These are phyloP conservation scores for Calameuta idolon DNA, from an alignment of 2,888 invertebrate species.

Conservation along the genomic window DNA sequence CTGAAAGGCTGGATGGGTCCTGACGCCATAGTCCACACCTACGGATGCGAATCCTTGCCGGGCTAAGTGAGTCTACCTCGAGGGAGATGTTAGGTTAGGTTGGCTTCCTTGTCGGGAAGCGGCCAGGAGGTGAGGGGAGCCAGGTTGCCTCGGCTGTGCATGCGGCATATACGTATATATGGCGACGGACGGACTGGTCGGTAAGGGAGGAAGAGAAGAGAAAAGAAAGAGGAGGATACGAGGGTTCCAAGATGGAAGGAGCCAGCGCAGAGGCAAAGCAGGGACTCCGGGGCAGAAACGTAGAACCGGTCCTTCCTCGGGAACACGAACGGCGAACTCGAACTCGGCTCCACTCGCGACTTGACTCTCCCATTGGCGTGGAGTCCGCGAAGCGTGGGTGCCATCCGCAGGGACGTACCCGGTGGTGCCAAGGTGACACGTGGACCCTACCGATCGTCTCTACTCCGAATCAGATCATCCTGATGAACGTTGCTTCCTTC, in stretches of 20 bases:
- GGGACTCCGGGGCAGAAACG: background rate
- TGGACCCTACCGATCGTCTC: background rate
- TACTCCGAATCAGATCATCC: background rate
- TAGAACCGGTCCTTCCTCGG: slow-evolving; percentile 54
- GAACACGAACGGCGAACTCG: slow-evolving; percentile 6
- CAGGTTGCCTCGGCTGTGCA: background rate
- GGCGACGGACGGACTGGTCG: background rate
- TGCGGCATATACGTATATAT: background rate
- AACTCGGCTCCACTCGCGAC: slow-evolving; percentile 38
- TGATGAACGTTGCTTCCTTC: background rate
- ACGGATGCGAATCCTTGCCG: background rate
- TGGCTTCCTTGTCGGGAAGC: background rate
- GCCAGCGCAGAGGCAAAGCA: background rate
- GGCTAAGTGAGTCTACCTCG: background rate
- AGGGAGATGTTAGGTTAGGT: background rate
- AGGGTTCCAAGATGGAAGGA: slow-evolving; percentile 5
- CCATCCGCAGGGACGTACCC: background rate
- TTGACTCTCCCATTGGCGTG: slow-evolving; percentile 50
- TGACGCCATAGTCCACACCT: background rate
- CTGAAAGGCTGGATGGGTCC: background rate
- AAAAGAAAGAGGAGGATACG: slow-evolving; percentile 3
- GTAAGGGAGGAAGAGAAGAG: background rate
- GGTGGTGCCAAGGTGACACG: background rate
- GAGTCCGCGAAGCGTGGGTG: slow-evolving; percentile 41
- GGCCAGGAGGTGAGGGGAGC: background rate